phyloP scores from a whole-genome alignment of 2,113 vertebrate species.

The Hemiscyllium ocellatum region DNA sequence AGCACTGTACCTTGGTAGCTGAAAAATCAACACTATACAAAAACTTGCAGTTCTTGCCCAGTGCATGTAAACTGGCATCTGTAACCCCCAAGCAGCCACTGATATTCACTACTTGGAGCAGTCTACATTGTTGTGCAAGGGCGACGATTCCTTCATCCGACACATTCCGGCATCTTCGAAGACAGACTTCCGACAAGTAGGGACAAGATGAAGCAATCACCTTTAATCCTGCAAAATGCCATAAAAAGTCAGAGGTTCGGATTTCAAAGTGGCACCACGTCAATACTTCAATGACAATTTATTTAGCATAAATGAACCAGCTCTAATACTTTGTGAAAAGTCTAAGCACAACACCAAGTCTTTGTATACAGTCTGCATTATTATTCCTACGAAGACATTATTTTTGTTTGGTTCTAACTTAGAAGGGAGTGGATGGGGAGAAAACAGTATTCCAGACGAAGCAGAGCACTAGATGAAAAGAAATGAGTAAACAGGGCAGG shows the following conservation, averaged over 20 bases:
- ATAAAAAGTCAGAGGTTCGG: background rate
- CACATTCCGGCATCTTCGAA: slow-evolving; percentile 62
- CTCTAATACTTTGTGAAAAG: background rate
- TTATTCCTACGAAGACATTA: background rate
- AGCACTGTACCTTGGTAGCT: slow-evolving; percentile 57
- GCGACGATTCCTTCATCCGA: slow-evolving; percentile 63
- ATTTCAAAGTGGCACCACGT: background rate
- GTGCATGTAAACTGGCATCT: slow-evolving; percentile 58
- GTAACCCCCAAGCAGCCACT: slow-evolving; percentile 59
- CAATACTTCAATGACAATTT: background rate
- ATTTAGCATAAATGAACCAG: background rate
- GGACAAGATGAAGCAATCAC: slow-evolving; percentile 63
- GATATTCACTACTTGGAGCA: slow-evolving; percentile 60
- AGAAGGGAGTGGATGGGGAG: background rate
- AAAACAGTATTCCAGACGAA: background rate
- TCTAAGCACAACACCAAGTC: slow-evolving; percentile 23
- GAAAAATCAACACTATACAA: slow-evolving; percentile 68
- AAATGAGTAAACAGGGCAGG: background rate
- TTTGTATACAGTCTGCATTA: slow-evolving; percentile 26
- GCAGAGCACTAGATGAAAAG: background rate
- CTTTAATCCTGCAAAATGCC: slow-evolving; percentile 53
- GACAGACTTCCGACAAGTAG: slow-evolving; percentile 52
- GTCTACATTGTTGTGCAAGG: slow-evolving; percentile 59
- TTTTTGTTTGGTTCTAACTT: background rate
- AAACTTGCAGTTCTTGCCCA: slow-evolving; percentile 61